These are phyloP conservation scores for Nothoprocta perdicaria DNA, from an alignment of 2,113 vertebrate species.

Conservation along the genomic window DNA sequence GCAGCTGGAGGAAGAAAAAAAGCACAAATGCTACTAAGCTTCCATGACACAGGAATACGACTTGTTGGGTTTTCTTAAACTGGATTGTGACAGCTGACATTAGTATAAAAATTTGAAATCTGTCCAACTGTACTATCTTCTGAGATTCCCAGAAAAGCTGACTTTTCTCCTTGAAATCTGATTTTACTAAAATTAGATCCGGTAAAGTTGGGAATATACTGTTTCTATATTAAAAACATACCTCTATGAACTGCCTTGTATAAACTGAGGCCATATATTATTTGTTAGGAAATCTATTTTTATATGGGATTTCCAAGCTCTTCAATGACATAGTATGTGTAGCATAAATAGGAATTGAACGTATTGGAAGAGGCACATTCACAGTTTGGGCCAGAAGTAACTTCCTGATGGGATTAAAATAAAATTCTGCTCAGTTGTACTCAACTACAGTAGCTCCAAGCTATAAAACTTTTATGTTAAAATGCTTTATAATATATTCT, in stretches of 20 bases:
- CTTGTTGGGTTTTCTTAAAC: neutral
- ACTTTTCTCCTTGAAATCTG: neutral
- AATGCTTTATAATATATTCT: neutral
- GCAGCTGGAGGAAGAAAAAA: neutral
- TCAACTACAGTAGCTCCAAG: neutral
- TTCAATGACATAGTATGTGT: neutral
- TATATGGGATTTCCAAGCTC: neutral
- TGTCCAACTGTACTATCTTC: neutral
- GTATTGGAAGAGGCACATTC: neutral
- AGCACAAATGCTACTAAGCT: neutral
- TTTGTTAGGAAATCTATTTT: neutral
- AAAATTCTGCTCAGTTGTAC: neutral
- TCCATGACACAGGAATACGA: neutral
- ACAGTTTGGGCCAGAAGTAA: slow-evolving; percentile 1
- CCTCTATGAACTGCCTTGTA: neutral
- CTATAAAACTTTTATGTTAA: neutral
- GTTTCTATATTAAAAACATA: neutral
- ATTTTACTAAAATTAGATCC: neutral
- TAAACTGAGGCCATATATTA: neutral
- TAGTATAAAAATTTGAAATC: neutral
- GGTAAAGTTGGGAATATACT: neutral
- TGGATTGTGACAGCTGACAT: neutral
- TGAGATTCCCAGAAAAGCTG: neutral
- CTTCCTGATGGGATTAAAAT: neutral
- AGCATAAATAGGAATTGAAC: neutral